Evolutionary conservation across 2,113 vertebrate genomes (phyloP), one percentile per base, ranked within the genome.

Genomic region (Ceyx margarethae): DNA sequence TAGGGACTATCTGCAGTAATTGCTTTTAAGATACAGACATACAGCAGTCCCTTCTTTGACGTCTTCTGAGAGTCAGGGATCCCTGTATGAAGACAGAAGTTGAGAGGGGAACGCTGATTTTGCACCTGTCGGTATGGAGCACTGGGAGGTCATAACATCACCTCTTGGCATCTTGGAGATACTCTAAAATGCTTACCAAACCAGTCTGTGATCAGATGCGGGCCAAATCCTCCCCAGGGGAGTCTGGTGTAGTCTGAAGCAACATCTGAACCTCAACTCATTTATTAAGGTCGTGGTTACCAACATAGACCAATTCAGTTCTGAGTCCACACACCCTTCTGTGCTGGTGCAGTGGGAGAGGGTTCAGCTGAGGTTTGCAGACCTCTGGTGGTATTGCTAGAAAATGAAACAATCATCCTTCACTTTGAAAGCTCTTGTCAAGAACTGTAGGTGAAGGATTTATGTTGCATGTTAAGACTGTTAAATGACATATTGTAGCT

Each of bases 301-400:
- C 31, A 9, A 4, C 0, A 6, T 37, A 0, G 37, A 79, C 28
- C 50, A 5, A 51, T 42, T 71, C 29, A 43, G 29, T 60, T 74
- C 18, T 15, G 6, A 48, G 73, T 68, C 37, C 81, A 56, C 72
- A 6, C 1, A 1, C 61, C 62, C 15, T 8, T 23, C 5, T 1
- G 7, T 40, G 45, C 26, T 26, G 20, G 21, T 35, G 33, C 19
- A 43, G 77, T 25, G 68, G 58, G 40, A 76, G n/a, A 77, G 46
- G 60, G 88, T 88, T 93, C 68, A 66, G n/a, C 76, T 46, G 60
- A 93, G 87, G 64, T 69, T 91, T 66, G 73, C 37, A 82, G 67
- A 68, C 54, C 53, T 73, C 8, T 1, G 6, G 62, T 79, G 22
- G 43, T 76, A 57, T 61, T 93, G 79, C 53, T 85, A 87, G 81